Percentiles rank a stretch among this genome's conserved stretches.
Evolutionary conservation across 2,888 invertebrate species (phyloP).

Genomic region (Parelbella ahira): DNA sequence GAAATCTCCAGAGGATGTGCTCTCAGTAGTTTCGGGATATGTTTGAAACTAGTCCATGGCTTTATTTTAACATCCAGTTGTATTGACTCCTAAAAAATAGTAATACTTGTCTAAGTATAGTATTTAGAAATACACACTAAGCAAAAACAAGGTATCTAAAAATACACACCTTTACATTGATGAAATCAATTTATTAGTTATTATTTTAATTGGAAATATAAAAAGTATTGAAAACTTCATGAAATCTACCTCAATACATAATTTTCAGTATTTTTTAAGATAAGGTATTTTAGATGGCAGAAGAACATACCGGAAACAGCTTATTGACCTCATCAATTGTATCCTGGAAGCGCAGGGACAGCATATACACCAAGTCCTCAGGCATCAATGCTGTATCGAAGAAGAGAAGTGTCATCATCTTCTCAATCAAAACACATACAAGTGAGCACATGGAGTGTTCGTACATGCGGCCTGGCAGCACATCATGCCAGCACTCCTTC

Average conservation of each 20-base stretch:
- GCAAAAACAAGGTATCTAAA: too few relatives aligned
- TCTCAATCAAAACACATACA: conserved; percentile 51
- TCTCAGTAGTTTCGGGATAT: conserved; percentile 55
- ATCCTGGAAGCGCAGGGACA: conserved; percentile 53
- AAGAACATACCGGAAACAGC: conserved; percentile 56
- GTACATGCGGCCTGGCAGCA: conserved; percentile 61
- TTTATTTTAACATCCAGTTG: conserved; percentile 52
- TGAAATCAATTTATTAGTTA: too few relatives aligned
- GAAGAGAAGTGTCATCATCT: conserved; percentile 43
- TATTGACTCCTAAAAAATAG: conserved; percentile 52
- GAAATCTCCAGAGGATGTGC: conserved; percentile 64
- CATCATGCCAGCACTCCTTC: conserved; percentile 48
- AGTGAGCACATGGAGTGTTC: conserved; percentile 57
- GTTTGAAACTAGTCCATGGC: conserved; percentile 62
- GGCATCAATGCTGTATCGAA: conserved; percentile 52
- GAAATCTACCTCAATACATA: too few relatives aligned
- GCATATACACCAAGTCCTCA: conserved; percentile 58
- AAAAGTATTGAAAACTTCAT: too few relatives aligned
- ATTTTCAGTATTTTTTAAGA: too few relatives aligned
- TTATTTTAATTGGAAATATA: too few relatives aligned
- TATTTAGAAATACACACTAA: too few relatives aligned
- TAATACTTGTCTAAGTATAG: too few relatives aligned
- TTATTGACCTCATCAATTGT: conserved; percentile 42
- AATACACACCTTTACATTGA: too few relatives aligned
- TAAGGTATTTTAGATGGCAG: background rate